Evolutionary conservation across 2,888 invertebrate species (phyloP), one percentile per base, ranked within the genome.

Genomic region (Agrilus mali): DNA sequence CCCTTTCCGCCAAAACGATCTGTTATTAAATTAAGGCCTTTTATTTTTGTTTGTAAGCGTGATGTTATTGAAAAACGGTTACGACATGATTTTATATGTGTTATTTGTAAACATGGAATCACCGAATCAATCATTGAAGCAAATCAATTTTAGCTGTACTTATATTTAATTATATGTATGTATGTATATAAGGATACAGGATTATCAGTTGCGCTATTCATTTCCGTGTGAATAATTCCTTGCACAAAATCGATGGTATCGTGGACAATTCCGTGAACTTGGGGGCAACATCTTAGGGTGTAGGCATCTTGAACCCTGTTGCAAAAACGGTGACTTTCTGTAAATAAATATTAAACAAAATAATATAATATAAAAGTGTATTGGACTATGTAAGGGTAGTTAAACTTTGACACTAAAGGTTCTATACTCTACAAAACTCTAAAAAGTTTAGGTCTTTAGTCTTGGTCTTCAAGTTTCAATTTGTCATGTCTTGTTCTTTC

Each of bases 181-280:
- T 27, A 6, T 20, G 5, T 20, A 20, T 20, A 2, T 10, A 51
- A 55, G 50, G 49, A 55, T 68, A 75, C 73, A 45, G 80, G 80
- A 60, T 80, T 80, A 58, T 80, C 80, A 2, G 79, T 80, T 13
- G 75, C 77, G 49, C 77, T 76, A 64, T 80, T 80, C 64, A 80
- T 73, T 60, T 80, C 80, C 3, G 71, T 74, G 0, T 70, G 68
- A 17, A 80, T 67, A 7, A 80, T 67, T 4, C 68, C 65, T 36
- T 72, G 63, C 1, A 75, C 77, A 59, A 80, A 80, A 40, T 72
- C 71, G 13, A 80, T 72, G 0, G 79, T 80, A 55, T 81, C 80
- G 55, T 75, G 74, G 3, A 74, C 75, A 36, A 80, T 69, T 10
- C 80, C 79, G 55, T 80, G 79, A 1, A 80, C 79, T 64, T 75